phyloP scores from a whole-genome alignment of 1,140 invertebrate species.

The Meloidogyne chitwoodi region DNA sequence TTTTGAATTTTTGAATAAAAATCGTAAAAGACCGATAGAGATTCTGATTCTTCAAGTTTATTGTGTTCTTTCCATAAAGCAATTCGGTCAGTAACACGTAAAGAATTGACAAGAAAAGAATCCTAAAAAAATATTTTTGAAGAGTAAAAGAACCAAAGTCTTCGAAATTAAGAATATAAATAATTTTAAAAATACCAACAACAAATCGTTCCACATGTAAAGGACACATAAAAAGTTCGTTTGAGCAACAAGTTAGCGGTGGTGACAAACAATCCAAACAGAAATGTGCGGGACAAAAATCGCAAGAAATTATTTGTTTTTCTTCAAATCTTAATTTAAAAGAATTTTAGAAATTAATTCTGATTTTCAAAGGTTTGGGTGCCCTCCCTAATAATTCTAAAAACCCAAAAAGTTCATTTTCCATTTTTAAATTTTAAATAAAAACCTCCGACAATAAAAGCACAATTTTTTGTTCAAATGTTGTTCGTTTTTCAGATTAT shows the following conservation, averaged over 20 bases:
- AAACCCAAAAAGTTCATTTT: too few species aligned
- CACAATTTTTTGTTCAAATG: constrained; percentile 10
- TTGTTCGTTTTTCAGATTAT: neutral
- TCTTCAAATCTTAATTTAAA: constrained; percentile 72
- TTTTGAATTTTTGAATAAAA: constrained; percentile 12
- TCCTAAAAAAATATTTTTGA: constrained; percentile 27
- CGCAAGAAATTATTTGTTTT: constrained; percentile 80
- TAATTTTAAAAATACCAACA: constrained; percentile 57
- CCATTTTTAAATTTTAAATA: neutral
- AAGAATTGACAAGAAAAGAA: constrained; percentile 27
- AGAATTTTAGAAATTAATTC: too few species aligned
- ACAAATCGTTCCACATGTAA: constrained; percentile 84
- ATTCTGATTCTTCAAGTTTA: constrained; percentile 24
- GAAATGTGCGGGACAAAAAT: constrained; percentile 83
- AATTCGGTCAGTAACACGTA: constrained; percentile 31
- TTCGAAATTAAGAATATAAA: neutral
- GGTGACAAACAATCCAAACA: constrained; percentile 89
- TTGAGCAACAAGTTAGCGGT: constrained; percentile 78
- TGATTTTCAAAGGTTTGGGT: too few species aligned
- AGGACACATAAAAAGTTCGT: constrained; percentile 90
- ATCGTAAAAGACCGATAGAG: constrained; percentile 3
- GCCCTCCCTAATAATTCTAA: too few species aligned
- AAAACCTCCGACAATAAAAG: constrained; percentile 29
- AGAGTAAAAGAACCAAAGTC: neutral
- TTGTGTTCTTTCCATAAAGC: constrained; percentile 36